A percentile compares a stretch with the other conserved stretches of the same genome.
Conservation (phyloP, 2,797 vertebrate species). For the Halcyon smyrnensis region DNA sequence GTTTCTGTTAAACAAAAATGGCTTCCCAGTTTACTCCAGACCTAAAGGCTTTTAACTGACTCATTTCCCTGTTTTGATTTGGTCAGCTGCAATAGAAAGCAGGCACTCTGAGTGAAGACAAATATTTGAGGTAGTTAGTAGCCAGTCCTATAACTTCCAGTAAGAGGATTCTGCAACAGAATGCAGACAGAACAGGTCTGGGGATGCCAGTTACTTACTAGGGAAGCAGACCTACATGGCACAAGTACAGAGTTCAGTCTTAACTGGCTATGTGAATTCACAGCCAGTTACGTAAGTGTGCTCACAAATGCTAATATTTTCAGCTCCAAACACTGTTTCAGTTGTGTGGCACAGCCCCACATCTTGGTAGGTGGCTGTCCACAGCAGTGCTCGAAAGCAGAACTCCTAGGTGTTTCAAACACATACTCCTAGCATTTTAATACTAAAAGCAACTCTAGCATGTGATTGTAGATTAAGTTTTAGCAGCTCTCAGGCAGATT, state of each 20-base stretch:
- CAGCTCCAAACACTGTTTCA: neutral
- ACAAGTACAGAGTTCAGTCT: neutral
- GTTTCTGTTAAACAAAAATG: neutral
- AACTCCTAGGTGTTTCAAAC: neutral
- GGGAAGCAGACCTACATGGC: neutral
- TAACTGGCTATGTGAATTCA: neutral
- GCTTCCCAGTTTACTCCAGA: neutral
- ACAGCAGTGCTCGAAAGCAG: rapidly evolving
- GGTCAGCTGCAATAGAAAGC: neutral
- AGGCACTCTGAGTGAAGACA: neutral
- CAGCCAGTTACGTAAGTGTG: neutral
- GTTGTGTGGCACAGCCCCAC: neutral
- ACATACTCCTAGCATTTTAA: neutral
- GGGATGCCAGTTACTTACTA: neutral
- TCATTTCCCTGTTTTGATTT: neutral
- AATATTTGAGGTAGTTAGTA: neutral
- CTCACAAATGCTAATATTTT: neutral
- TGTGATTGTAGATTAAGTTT: constrained; percentile 4
- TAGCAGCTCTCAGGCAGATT: constrained; percentile 20
- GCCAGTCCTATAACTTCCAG: neutral
- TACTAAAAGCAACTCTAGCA: neutral
- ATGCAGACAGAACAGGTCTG: neutral
- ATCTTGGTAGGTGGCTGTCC: neutral
- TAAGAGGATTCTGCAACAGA: neutral
- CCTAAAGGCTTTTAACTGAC: neutral